Percentiles rank a stretch among this genome's conserved stretches.
phyloP scores from a whole-genome alignment of 2,113 vertebrate genomes.

The Erythrocercus mccallii region DNA sequence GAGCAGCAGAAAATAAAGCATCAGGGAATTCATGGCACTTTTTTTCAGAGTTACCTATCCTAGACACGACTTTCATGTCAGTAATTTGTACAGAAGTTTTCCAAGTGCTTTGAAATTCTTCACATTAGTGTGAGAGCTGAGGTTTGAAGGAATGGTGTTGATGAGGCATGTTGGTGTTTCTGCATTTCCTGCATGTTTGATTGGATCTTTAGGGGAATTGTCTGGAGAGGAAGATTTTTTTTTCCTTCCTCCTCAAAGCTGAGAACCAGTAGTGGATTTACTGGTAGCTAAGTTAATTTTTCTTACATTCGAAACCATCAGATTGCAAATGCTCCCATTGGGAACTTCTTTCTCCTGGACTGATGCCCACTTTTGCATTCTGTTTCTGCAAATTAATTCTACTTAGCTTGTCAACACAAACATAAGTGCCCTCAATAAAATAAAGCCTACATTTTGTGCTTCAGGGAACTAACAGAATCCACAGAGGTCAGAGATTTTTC shows the following conservation, averaged over 20 bases:
- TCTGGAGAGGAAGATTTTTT: neutral
- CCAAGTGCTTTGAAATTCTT: neutral
- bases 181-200: neutral
- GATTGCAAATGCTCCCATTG: conserved; percentile 7
- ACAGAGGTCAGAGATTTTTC: neutral
- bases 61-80: neutral
- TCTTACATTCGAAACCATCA: neutral
- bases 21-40: neutral
- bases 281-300: neutral
- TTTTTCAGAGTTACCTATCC: neutral
- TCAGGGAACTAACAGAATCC: neutral
- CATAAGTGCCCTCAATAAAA: neutral
- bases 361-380: neutral
- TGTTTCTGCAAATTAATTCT: neutral
- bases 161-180: neutral
- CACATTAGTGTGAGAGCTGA: neutral
- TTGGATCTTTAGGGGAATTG: neutral
- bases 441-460: neutral
- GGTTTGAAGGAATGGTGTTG: neutral
- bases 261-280: neutral
- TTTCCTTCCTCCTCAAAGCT: neutral
- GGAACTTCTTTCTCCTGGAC: neutral
- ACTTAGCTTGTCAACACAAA: neutral
- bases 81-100: neutral
- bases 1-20: neutral